Percentiles rank a stretch among this genome's conserved stretches.
Conservation (phyloP, 2,888 invertebrate species). For the Actias luna region DNA sequence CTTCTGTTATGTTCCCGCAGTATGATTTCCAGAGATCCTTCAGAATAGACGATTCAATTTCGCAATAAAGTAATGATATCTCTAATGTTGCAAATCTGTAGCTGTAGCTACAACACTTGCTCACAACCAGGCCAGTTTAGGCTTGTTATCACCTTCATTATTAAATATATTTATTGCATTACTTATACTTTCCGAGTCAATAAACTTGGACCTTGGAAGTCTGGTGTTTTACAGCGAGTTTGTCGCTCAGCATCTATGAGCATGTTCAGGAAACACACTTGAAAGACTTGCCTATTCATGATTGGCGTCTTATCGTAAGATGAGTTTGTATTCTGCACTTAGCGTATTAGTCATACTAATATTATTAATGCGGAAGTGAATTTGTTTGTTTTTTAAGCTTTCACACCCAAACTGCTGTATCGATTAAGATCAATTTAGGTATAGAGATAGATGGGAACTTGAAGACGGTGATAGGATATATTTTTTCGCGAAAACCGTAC, state of each 20-base stretch:
- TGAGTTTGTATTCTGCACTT: background rate
- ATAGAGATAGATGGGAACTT: background rate
- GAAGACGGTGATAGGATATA: background rate
- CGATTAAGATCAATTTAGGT: background rate
- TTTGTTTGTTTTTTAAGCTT: background rate
- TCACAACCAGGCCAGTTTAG: no score
- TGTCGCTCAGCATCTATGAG: background rate
- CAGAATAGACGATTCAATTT: no score
- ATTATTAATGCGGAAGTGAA: background rate
- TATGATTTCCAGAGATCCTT: no score
- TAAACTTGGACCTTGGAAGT: no score
- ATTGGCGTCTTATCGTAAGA: background rate
- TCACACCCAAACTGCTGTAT: background rate
- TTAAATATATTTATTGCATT: no score
- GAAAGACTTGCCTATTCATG: background rate
- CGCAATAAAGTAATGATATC: no score
- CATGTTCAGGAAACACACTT: background rate
- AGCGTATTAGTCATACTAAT: background rate
- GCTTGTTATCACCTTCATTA: no score
- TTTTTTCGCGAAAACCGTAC: background rate
- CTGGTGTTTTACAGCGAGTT: background rate
- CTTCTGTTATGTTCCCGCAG: no score
- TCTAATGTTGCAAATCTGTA: no score
- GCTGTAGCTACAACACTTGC: no score
- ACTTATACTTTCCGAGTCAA: no score